Base-by-base conservation (phyloP, 2,888 invertebrate species). In the Macaria notata region DNA sequence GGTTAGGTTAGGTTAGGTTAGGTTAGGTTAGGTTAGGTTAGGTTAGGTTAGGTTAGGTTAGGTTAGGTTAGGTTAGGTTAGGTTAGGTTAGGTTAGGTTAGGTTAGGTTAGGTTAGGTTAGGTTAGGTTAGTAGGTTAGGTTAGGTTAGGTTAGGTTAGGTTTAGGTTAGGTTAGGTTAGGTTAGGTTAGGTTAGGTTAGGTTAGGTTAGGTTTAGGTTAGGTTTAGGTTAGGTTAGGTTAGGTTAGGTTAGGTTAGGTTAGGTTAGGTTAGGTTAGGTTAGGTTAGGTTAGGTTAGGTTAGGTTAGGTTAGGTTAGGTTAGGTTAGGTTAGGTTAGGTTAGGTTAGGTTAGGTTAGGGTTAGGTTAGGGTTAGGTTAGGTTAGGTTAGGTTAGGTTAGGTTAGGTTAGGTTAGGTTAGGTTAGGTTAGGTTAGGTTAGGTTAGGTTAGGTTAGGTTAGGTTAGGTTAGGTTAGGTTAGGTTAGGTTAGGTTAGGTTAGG, bases 391-490 rank as follows among this genome's bases (percentile, higher is more conserved):
- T 64, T 61, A 59, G 64, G 61, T 64, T 61, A 59, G 61, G 59
- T 61, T 59, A 56, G 63, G 61, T 59, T 63, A 60, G 61, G 61
- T 61, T 61, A 61, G 63, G 63, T 61, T 61, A 61, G 59, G 64
- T 59, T 61, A 61, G 61, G 60, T 50, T 61, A 56, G 47, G 51
- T 49, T 52, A 55, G 45, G 45, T 49, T 49, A 49, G 58, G 63
- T 63, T 61, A 59, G 60, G 63, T 61, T 61, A 56, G 54, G 63
- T 63, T 63, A 56, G 58, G 60, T 58, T 60, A n/a, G n/a, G n/a
- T n/a, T n/a, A n/a, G n/a, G n/a, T n/a, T n/a, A n/a, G n/a, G n/a
- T n/a, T n/a, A n/a, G n/a, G n/a, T n/a, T n/a, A n/a, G n/a, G n/a
- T n/a, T n/a, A n/a, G n/a, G n/a, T n/a, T n/a, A n/a, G n/a, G n/a